These are phyloP conservation scores for Varroa destructor DNA, from an alignment of 1,140 invertebrate species.

Conservation along the genomic window DNA sequence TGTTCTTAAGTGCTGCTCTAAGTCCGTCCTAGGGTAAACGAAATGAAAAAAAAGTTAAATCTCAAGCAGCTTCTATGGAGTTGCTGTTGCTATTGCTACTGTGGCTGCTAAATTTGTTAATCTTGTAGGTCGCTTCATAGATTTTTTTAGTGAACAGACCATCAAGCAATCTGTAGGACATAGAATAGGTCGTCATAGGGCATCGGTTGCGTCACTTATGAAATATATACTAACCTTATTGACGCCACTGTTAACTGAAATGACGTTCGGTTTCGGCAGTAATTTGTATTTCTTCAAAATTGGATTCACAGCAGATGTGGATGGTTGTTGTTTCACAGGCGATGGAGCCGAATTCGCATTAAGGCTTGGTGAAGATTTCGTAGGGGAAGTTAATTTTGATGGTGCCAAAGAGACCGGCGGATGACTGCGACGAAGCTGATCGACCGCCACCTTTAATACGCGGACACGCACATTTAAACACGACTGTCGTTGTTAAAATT, in stretches of 20 bases:
- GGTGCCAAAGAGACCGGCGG: neutral
- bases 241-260: constrained; percentile 14
- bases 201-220: neutral
- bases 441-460: neutral
- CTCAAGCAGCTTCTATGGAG: too few species aligned
- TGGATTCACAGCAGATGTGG: neutral
- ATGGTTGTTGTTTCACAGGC: neutral
- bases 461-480: too few species aligned
- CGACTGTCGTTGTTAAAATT: too few species aligned
- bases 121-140: too few species aligned
- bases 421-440: constrained; percentile 13
- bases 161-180: neutral
- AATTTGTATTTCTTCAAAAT: constrained; percentile 13
- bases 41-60: too few species aligned
- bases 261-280: constrained; percentile 21
- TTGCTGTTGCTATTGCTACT: too few species aligned
- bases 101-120: too few species aligned
- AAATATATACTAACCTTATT: neutral
- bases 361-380: neutral
- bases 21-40: too few species aligned
- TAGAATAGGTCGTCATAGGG: too few species aligned
- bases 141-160: neutral
- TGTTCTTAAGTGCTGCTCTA: too few species aligned
- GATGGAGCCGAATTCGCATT: neutral
- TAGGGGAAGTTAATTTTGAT: neutral